These are phyloP conservation scores for Caenorhabditis imperialis DNA, from an alignment of 2,888 invertebrate genomes.

Conservation along the genomic window DNA sequence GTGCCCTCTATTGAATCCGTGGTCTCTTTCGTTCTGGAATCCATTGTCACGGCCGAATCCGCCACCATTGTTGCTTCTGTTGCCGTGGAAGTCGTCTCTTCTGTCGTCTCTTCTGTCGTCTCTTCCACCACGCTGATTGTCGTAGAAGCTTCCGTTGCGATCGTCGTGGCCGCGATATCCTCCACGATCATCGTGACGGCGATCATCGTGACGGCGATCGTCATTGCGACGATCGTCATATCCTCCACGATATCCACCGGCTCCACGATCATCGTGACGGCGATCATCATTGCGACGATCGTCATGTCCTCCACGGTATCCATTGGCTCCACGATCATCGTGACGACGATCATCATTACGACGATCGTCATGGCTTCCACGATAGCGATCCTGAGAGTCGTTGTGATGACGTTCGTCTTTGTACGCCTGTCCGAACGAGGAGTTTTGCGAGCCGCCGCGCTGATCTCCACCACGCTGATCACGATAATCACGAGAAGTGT, in stretches of 20 bases:
- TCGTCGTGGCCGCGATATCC: no score
- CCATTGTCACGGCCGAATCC: slow-evolving; percentile 28
- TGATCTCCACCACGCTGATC: no score
- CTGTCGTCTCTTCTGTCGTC: slow-evolving; percentile 9
- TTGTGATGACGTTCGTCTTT: no score
- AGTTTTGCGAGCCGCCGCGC: no score
- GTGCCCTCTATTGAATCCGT: no score
- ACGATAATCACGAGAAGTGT: no score
- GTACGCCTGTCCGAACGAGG: no score
- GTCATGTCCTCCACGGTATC: not conserved
- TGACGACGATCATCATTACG: not conserved
- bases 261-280: not conserved
- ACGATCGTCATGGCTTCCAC: no score
- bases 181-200: not conserved
- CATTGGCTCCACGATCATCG: not conserved
- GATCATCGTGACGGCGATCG: not conserved
- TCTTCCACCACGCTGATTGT: not conserved
- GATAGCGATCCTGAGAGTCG: no score
- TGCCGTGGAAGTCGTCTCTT: no score
- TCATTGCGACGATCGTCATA: not conserved
- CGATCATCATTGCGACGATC: not conserved
- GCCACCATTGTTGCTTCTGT: slow-evolving; percentile 19
- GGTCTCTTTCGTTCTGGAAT: no score
- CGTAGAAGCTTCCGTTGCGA: no score
- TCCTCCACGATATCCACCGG: not conserved